phyloP scores from a whole-genome alignment of 30 jellyfish, hydroid and myxozoan genomes.

The Aurelia aurita region DNA sequence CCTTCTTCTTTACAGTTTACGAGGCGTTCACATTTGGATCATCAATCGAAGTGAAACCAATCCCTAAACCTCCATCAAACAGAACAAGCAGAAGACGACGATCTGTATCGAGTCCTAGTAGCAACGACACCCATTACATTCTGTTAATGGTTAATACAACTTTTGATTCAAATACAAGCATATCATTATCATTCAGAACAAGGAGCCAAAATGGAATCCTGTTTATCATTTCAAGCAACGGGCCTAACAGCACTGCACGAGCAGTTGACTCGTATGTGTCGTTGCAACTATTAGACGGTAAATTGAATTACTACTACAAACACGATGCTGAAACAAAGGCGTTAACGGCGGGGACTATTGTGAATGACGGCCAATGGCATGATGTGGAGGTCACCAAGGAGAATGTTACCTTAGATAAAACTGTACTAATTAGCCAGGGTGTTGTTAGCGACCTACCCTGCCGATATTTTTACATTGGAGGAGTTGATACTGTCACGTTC shows the following conservation, averaged over 20 bases:
- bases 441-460: slow-evolving; percentile 12
- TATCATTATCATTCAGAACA: slow-evolving; percentile 48
- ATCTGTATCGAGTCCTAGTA: slow-evolving; percentile 1
- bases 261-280: slow-evolving; percentile 20
- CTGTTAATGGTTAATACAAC: slow-evolving; percentile 26
- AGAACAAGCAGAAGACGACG: slow-evolving; percentile 47
- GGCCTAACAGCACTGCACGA: slow-evolving; percentile 8
- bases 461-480: slow-evolving; percentile 48
- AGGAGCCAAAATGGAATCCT: slow-evolving; percentile 42
- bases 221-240: slow-evolving; percentile 22
- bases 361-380: slow-evolving; percentile 71
- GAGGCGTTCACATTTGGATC: slow-evolving; percentile 40
- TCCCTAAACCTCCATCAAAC: slow-evolving; percentile 29
- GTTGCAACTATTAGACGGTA: slow-evolving; percentile 33
- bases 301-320: background rate
- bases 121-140: slow-evolving; percentile 29
- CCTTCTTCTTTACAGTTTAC: slow-evolving; percentile 15
- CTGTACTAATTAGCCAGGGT: slow-evolving; percentile 2
- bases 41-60: slow-evolving; percentile 11
- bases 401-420: slow-evolving; percentile 27
- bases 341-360: background rate
- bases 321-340: slow-evolving; percentile 16
- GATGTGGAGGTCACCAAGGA: slow-evolving; percentile 19
- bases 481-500: slow-evolving; percentile 36
- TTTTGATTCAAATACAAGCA: slow-evolving; percentile 13